Conservation (phyloP, 2,113 vertebrate species). For the Ailuropoda melanoleuca region DNA sequence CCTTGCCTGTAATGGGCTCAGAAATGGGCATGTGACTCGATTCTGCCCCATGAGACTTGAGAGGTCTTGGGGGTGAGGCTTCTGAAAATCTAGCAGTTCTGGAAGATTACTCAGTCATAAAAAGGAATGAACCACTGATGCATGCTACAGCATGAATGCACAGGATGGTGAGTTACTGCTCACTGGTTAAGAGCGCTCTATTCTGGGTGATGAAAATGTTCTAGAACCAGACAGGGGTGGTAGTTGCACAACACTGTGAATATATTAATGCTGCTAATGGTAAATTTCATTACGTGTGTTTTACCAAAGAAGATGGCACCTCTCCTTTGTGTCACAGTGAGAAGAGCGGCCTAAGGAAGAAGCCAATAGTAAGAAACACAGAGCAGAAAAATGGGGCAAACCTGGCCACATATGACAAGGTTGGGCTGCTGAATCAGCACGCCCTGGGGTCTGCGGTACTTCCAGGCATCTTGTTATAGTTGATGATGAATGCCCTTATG, state of each 20-base stretch:
- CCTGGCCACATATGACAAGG: too few relatives aligned
- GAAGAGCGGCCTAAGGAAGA: background rate
- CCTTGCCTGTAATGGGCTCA: background rate
- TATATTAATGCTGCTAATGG: background rate
- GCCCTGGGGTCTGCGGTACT: fast-evolving
- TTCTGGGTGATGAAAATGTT: background rate
- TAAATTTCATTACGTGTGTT: background rate
- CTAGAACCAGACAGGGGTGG: background rate
- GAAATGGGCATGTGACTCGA: background rate
- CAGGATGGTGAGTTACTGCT: background rate
- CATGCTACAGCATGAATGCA: background rate
- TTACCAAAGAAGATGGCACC: background rate
- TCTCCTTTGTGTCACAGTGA: background rate
- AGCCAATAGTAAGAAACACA: background rate
- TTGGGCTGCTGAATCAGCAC: fast-evolving
- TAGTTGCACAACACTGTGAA: background rate
- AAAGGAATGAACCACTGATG: background rate
- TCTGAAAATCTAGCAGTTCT: background rate
- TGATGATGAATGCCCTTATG: background rate
- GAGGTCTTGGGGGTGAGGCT: background rate
- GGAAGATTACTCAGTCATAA: background rate
- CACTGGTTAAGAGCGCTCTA: background rate
- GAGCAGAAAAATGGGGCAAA: background rate
- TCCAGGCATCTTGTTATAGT: fast-evolving
- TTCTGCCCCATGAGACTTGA: background rate